phyloP scores from a whole-genome alignment of 1,140 invertebrate genomes.

The Zaprionus capensis region DNA sequence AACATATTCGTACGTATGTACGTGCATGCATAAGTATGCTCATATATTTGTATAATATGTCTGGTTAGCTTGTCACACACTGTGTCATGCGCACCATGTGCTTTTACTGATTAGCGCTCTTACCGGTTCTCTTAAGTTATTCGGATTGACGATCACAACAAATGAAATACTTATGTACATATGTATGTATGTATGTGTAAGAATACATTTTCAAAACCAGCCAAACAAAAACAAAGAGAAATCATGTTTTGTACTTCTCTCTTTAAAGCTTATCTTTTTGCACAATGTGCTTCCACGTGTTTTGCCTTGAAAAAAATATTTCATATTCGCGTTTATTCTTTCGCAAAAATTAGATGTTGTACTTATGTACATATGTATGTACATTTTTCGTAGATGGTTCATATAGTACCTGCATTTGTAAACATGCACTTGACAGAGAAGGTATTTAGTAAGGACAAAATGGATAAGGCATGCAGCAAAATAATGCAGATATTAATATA shows the following conservation, averaged over 20 bases:
- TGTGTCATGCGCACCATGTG: conserved; percentile 84
- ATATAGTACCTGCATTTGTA: too few species aligned
- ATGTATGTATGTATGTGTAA: conserved; percentile 7
- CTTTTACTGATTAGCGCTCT: conserved; percentile 49
- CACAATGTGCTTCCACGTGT: conserved; percentile 53
- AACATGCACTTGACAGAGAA: too few species aligned
- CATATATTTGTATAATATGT: conserved; percentile 3
- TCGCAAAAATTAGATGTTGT: background rate
- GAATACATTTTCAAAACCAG: background rate
- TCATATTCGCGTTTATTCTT: background rate
- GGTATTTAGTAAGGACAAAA: too few species aligned
- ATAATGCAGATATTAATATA: too few species aligned
- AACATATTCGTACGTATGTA: background rate
- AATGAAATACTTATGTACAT: conserved; percentile 11
- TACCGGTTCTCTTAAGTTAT: conserved; percentile 28
- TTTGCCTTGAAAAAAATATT: background rate
- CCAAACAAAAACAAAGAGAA: background rate
- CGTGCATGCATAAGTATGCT: conserved; percentile 13
- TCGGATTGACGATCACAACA: conserved; percentile 29
- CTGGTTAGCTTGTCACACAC: conserved; percentile 20
- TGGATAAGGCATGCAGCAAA: too few species aligned
- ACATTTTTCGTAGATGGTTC: background rate
- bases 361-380: background rate
- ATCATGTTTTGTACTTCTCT: background rate
- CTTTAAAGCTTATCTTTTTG: background rate